These are phyloP conservation scores for Ellobius talpinus DNA, from an alignment of 2,113 vertebrate species.

Conservation along the genomic window DNA sequence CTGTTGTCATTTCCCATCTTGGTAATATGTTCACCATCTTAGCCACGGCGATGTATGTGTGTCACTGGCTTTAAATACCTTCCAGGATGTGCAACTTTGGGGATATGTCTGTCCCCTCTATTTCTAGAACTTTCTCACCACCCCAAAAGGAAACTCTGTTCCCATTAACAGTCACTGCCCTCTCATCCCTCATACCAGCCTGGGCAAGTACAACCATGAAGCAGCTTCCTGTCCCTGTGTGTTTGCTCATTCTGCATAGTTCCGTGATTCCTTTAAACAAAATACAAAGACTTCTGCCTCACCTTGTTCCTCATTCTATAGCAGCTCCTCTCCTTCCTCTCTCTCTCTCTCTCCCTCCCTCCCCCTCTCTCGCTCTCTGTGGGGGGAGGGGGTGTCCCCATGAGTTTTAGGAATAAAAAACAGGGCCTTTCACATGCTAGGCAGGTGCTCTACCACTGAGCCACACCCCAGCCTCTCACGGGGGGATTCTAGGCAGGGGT, in stretches of 20 bases:
- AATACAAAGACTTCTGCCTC: neutral
- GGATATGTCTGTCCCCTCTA: neutral
- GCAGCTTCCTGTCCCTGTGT: no score
- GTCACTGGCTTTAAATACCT: neutral
- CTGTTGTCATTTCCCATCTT: neutral
- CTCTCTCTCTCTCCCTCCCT: neutral
- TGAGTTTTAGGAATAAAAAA: neutral
- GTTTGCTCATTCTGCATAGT: neutral
- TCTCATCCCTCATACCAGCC: neutral
- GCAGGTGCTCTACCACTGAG: neutral
- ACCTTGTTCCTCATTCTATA: neutral
- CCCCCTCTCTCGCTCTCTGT: neutral
- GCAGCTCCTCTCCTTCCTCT: neutral
- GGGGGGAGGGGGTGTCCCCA: neutral
- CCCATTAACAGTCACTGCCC: neutral
- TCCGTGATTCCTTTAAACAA: neutral
- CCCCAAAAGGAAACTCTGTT: neutral
- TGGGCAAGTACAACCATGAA: neutral
- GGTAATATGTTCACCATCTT: neutral
- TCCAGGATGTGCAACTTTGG: neutral
- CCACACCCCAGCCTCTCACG: neutral
- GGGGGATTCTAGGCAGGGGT: neutral
- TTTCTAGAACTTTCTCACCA: neutral
- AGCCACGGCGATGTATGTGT: no score
- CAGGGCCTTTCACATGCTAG: neutral